Base-by-base conservation (phyloP, 2,113 vertebrate species). In the Campylorhamphus procurvoides region DNA sequence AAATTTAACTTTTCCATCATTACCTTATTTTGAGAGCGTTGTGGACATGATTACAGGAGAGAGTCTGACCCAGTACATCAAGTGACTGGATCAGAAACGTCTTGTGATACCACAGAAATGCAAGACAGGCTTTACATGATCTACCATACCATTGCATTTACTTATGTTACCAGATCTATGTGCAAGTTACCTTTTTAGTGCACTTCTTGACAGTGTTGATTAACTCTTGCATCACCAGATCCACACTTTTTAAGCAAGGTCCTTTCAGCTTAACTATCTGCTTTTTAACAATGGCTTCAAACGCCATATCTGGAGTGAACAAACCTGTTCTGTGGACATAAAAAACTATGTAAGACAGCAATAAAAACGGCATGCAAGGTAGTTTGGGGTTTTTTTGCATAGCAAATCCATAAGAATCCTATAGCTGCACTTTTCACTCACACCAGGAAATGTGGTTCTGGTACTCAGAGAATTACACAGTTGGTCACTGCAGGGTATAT, bases 241-340 rank as follows among this genome's bases (percentile, higher is more conserved):
- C 98, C 69, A 98, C 98, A 25, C 98, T 98, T 97, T 98, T 98
- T 95, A 98, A 91, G 82, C 97, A 98, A 52, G 98, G 98, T 67
- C 98, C 98, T 94, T 98, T 98, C 89, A 98, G 97, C 72, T 98
- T 98, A 28, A 98, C 98, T 37, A 98, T 98, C 81, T 98, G 98
- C 73, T 98, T 98, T 89, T 98, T 98, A 86, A 98, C 98, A 90
- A 98, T 98, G 42, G 98, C 98, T 96, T 98, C 98, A 90, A 98
- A 98, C 0, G 98, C 98, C 98, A 98, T 98, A 83, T 98, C 98
- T 80, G 98, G 98, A 71, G 98, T 98, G 84, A 98, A 98, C 80
- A 98, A 91, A 72, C 98, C 98, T 80, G 98, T 98, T 96, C 98
- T 98, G 96, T 90, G 90, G 80, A 94, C 39, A 92, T 72, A 96